A percentile compares a stretch with the other conserved stretches of the same genome.
Conservation (phyloP, 2,888 invertebrate genomes). For the Drosophila affinis region DNA sequence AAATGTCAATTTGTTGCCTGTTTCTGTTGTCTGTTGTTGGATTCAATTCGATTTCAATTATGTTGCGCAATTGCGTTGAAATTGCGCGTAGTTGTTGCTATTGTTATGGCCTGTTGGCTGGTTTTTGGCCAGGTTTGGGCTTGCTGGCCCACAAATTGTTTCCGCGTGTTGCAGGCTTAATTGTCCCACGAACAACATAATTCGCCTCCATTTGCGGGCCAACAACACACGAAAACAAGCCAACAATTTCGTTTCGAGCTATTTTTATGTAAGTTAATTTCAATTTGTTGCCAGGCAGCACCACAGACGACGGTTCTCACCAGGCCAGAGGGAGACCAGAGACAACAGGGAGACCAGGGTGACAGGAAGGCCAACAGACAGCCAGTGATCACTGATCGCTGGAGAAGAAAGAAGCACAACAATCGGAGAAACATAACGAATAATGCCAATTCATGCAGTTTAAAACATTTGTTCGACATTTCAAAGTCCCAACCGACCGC, state of each 20-base stretch:
- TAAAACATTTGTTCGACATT: conserved; percentile 79
- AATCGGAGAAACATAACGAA: conserved; percentile 28
- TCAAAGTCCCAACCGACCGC: conserved; percentile 56
- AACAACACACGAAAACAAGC: conserved; percentile 20
- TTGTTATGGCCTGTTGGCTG: conserved; percentile 14
- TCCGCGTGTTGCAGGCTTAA: conserved; percentile 74
- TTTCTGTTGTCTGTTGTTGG: conserved; percentile 50
- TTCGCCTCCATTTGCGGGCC: conserved; percentile 64
- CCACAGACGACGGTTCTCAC: conserved; percentile 31
- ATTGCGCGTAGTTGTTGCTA: conserved; percentile 65
- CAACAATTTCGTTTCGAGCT: conserved; percentile 33
- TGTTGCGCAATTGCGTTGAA: conserved; percentile 75
- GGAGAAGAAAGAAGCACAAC: conserved; percentile 26
- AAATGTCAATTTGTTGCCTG: conserved; percentile 75
- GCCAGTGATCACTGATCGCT: conserved; percentile 35
- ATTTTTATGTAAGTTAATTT: conserved; percentile 51
- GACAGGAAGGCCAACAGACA: conserved; percentile 5
- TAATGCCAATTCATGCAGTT: conserved; percentile 77
- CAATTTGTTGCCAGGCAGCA: conserved; percentile 39
- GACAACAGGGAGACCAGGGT: not conserved
- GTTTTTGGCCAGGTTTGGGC: conserved; percentile 37
- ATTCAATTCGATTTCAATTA: conserved; percentile 68
- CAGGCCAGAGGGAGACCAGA: not conserved
- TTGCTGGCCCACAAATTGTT: conserved; percentile 65
- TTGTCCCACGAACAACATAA: conserved; percentile 72